These are phyloP conservation scores for Rhipidura dahli DNA, from an alignment of 2,113 vertebrate genomes.

Conservation along the genomic window DNA sequence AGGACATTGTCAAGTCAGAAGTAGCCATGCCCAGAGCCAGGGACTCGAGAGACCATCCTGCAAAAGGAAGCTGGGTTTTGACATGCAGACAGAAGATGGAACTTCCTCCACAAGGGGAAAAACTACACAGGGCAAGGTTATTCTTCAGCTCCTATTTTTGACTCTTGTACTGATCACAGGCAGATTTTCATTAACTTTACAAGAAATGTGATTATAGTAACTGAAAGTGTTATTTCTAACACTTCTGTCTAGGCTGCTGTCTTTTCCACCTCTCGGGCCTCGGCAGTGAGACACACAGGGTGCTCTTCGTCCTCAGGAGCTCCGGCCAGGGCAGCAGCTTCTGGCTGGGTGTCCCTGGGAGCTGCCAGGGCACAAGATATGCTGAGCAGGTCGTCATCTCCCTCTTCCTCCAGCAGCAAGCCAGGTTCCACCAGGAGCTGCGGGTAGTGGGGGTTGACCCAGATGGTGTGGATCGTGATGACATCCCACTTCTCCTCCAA, in stretches of 20 bases:
- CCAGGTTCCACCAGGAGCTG: not conserved
- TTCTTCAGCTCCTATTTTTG: not conserved
- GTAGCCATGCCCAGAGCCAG: not conserved
- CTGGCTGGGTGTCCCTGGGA: no score
- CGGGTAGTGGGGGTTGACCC: not conserved
- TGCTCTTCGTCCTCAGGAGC: not conserved
- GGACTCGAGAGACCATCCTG: not conserved
- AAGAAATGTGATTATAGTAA: not conserved
- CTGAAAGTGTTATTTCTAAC: not conserved
- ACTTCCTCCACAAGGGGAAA: not conserved
- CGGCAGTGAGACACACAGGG: not conserved
- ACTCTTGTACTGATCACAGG: not conserved
- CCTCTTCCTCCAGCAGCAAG: accelerated
- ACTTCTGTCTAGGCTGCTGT: not conserved
- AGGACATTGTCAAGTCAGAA: not conserved
- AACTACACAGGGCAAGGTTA: not conserved
- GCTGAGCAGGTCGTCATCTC: no score
- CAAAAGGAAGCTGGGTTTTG: not conserved
- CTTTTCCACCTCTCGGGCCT: not conserved
- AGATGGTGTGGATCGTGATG: not conserved
- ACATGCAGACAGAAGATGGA: not conserved
- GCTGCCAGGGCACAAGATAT: not conserved
- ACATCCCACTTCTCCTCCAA: not conserved
- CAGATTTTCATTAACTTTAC: not conserved
- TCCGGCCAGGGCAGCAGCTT: not conserved